Base-by-base conservation (phyloP, 2,113 vertebrate species). In the Sturnira hondurensis region DNA sequence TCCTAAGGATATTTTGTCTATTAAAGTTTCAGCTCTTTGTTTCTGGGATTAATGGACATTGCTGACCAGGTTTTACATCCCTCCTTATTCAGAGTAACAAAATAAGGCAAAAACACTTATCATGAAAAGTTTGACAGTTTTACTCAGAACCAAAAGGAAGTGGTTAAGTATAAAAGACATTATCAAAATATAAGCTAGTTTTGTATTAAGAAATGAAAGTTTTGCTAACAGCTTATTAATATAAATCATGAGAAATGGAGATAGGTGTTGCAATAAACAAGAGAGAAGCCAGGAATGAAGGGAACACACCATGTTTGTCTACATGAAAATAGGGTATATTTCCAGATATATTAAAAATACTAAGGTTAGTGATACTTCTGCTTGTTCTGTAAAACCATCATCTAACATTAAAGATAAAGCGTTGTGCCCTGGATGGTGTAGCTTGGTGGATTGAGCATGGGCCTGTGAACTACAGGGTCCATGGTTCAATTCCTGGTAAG, bases 1-100 rank as follows among this genome's bases (percentile, higher is more conserved):
- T 82, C 58, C 26, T 96, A 96, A 97, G 97, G 61, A 73, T 67
- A 84, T 77, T 92, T 74, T 43, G 33, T 97, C 74, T 33, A 84
- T 73, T 86, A 86, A 96, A 83, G 65, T 54, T 92, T 7, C 61
- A 84, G 47, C 6, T 91, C 97, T 86, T 97, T 65, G 54, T 80
- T 93, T 91, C 28, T 93, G 78, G 81, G 22, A 8, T 73, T 71
- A 67, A 41, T 0, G 0, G 63, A 93, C 38, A 91, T 36, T 87
- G 54, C 4, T 38, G 24, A 56, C 16, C 20, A 80, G n/a, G 17
- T 70, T 82, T 82, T 36, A 91, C 0, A 50, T 1, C 8, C 28
- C 78, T 90, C 36, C 28, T 90, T 73, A 77, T 87, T 71, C 81
- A 94, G 36, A 88, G 58, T 41, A 68, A 24, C 58, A 85, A 92